Evolutionary conservation across 2,888 invertebrate species (phyloP).

Genomic region (Apamea sordens): DNA sequence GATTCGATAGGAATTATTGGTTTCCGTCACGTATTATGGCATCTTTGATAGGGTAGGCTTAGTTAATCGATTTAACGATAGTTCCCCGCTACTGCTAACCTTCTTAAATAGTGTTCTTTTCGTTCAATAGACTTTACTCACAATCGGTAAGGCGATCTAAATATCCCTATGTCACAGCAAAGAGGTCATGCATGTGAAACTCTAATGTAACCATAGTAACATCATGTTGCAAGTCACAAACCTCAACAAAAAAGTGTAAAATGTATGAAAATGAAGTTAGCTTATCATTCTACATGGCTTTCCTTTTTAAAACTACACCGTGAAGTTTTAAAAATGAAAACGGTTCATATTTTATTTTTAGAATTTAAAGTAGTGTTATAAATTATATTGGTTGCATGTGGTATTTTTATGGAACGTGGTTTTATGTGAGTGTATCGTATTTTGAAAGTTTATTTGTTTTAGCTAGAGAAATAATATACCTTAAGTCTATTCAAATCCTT

Average conservation of each 20-base stretch:
- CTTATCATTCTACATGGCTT: constrained; percentile 21
- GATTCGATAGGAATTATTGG: too few species aligned
- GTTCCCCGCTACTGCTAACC: too few species aligned
- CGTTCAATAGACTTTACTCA: too few species aligned
- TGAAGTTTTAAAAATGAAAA: constrained; percentile 25
- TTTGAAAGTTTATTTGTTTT: constrained; percentile 21
- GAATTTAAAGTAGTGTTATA: constrained; percentile 32
- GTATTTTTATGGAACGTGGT: constrained; percentile 9
- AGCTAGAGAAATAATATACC: not conserved
- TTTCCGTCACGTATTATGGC: too few species aligned
- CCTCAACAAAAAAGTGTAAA: constrained; percentile 47
- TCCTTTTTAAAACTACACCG: constrained; percentile 43
- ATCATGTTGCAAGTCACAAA: constrained; percentile 41
- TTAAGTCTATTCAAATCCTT: too few species aligned
- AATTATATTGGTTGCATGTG: constrained; percentile 41
- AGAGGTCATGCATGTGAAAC: constrained; percentile 47
- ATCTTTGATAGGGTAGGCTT: too few species aligned
- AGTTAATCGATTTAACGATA: too few species aligned
- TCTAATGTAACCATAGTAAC: constrained; percentile 47
- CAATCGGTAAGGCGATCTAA: too few species aligned
- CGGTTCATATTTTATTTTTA: constrained; percentile 21
- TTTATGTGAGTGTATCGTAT: constrained; percentile 20
- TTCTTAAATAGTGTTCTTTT: too few species aligned
- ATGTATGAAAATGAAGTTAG: constrained; percentile 51
- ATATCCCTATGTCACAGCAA: constrained; percentile 40